Evolutionary conservation across 1,140 invertebrate species (phyloP).

Genomic region (Dufourea novaeangliae): DNA sequence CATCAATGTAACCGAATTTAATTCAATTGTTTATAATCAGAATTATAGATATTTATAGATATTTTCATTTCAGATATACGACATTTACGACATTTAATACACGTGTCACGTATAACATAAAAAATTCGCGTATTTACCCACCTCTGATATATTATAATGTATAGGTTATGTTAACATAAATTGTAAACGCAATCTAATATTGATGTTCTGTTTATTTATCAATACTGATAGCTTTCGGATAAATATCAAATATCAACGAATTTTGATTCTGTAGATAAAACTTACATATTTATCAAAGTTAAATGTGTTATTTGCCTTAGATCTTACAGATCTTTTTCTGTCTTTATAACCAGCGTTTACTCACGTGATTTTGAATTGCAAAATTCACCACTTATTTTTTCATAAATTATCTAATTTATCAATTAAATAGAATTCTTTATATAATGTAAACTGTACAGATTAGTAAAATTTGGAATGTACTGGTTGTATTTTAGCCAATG

Average conservation of each 20-base stretch:
- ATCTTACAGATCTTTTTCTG: not conserved
- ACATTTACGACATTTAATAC: no score
- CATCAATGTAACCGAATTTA: no score
- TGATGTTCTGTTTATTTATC: not conserved
- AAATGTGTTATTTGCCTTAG: not conserved
- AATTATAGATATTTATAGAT: no score
- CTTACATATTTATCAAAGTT: conserved; percentile 1
- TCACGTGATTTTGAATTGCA: not conserved
- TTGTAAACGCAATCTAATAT: not conserved
- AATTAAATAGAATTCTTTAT: not conserved
- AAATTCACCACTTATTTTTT: not conserved
- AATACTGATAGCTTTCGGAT: not conserved
- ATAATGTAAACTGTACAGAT: not conserved
- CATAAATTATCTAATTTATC: not conserved
- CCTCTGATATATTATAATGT: no score
- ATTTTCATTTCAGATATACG: no score
- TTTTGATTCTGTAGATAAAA: not conserved
- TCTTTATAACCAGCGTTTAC: not conserved
- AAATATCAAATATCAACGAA: not conserved
- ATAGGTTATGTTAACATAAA: not conserved
- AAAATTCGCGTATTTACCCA: no score
- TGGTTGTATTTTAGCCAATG: not conserved
- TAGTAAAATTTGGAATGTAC: not conserved
- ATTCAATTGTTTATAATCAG: no score
- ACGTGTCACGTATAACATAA: no score